These are phyloP conservation scores for Sebastes cheni DNA, from an alignment of 2,797 vertebrate genomes.

Conservation along the genomic window DNA sequence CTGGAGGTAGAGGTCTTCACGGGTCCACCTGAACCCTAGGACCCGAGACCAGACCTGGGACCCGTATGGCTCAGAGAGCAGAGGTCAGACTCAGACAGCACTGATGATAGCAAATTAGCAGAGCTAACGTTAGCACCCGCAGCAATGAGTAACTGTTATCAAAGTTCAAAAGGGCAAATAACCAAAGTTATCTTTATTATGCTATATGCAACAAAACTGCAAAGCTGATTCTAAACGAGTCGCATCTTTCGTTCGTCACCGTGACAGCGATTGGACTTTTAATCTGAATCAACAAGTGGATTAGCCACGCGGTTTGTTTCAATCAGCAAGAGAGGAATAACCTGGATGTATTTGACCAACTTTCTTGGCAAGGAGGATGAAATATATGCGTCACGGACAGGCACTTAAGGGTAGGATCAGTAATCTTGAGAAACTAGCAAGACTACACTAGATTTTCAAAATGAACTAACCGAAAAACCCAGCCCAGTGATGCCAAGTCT, in stretches of 20 bases:
- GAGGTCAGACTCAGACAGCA: background rate
- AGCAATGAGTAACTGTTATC: accelerated
- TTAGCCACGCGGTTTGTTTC: background rate
- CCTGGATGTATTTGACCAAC: background rate
- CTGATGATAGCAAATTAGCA: background rate
- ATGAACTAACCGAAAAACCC: too few relatives aligned
- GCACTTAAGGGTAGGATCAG: too few relatives aligned
- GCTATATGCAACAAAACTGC: background rate
- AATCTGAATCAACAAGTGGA: background rate
- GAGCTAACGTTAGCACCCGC: background rate
- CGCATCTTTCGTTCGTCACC: background rate
- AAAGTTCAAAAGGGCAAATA: background rate
- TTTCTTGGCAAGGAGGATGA: background rate
- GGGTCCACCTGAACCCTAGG: background rate
- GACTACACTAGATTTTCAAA: too few relatives aligned
- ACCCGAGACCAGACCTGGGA: background rate
- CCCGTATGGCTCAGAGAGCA: background rate
- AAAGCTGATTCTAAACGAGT: background rate
- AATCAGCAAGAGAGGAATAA: background rate
- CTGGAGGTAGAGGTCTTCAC: background rate
- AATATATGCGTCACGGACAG: accelerated
- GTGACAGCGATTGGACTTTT: accelerated
- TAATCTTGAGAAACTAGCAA: too few relatives aligned
- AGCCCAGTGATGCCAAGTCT: accelerated
- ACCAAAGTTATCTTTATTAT: background rate